Base-by-base conservation (phyloP, 2,888 invertebrate genomes). In the Nymphalis c-album region DNA sequence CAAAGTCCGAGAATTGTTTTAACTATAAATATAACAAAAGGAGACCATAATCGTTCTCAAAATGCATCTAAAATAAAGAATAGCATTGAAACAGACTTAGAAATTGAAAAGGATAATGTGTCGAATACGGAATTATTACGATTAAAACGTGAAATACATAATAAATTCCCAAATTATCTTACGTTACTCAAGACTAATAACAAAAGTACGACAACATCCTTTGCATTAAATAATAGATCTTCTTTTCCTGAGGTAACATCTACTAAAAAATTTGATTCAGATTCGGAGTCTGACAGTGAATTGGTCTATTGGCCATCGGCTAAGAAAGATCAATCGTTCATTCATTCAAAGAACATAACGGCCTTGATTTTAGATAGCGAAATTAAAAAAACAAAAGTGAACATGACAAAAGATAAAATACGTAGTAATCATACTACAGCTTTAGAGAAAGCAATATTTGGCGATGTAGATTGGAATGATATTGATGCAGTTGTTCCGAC, bases 391-490 rank as follows among this genome's bases (percentile, higher is more conserved):
- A 73, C 78, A 1, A 88, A 88, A 71, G 55, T 88, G 22, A 90
- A 89, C 69, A 81, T 90, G 71, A 85, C 81, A 51, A 79, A 80
- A 68, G 86, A 87, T 64, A 77, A 77, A 17, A 80, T 89, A 70
- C 82, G 77, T 13, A 78, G 75, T 35, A 86, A 90, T 70, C 86
- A 82, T 48, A 86, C 85, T 5, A 77, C 75, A 68, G 83, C 80
- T 35, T 73, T 90, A 68, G 87, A 90, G 76, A 83, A 84, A 71
- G 89, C 86, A 53, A 86, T 91, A 82, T 91, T 91, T 70, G 89
- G 89, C 35, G 80, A 89, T 48, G 84, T 88, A 2, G 81, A 92
- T 71, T 91, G 92, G 91, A 80, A 88, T 69, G 87, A 92, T 67
- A 79, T 90, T 5, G 86, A 86, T 67, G 78, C 83, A n/a, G 84